Base-by-base conservation (phyloP, 2,888 invertebrate species). In the Loripinus fragilis region DNA sequence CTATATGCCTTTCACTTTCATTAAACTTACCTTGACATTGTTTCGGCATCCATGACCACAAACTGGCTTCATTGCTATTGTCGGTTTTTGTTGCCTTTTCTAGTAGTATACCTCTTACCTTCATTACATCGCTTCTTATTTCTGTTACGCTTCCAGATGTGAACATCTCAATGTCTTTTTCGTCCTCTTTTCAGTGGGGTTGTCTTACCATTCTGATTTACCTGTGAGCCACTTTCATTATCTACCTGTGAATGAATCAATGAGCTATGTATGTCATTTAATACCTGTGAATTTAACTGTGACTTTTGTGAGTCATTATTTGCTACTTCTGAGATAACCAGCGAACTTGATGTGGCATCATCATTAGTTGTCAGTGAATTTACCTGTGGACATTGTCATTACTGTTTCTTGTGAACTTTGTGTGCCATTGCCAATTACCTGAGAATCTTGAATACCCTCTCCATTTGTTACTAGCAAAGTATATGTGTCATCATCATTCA, bases 31-130 rank as follows among this genome's bases (percentile, higher is more conserved):
- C n/a, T 8, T 20, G 15, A 38, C 75, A 75, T 50, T 70, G 42
- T 35, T 65, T 30, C 65, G 30, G n/a, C 75, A 75, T 28, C 30
- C 55, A 0, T 28, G 10, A 33, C 74, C 60, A 69, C 42, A 69
- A 8, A 33, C 60, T 64, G 33, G 30, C 38, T 33, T 60, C 33
- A 60, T 30, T 2, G 1, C 20, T 28, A 12, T 60, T 5, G 33
- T 33, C 15, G 30, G 33, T 17, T 17, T 2, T 12, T 8, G 10
- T 20, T 33, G 20, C 60, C 30, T 25, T 25, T 12, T 25, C n/a
- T 52, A 5, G 12, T 23, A 25, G n/a, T 52, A 28, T 52, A 52
- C 3, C 12, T 12, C 12, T 52, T 8, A 23, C 52, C 25, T 28
- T 12, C 23, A n/a, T 52, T 52, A 25, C 52, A 25, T 2, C 20